Base-by-base conservation (phyloP, 2,113 vertebrate genomes). In the Motacilla alba region DNA sequence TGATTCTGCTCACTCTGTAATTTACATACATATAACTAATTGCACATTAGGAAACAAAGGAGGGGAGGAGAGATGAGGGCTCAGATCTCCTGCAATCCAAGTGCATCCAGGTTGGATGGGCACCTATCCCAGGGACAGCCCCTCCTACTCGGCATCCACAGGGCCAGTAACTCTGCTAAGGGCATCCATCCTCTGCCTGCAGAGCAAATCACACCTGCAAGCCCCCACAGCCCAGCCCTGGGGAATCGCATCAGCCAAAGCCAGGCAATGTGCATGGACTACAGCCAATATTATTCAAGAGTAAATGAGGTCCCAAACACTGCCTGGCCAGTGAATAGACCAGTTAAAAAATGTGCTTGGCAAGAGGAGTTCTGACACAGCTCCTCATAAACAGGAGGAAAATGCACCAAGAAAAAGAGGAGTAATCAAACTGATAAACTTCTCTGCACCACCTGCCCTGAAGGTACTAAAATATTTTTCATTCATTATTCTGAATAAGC, bases 151-250 rank as follows among this genome's bases (percentile, higher is more conserved):
- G 3, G 33, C 47, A 21, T 15, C 56, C 4, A 6, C 15, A 74
- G 53, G 49, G 41, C 73, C 43, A 73, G 56, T 28, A 64, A 28
- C 76, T 89, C 77, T 83, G 68, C 82, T 85, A 23, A 64, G 30
- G 64, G 69, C 58, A 37, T 83, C 52, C 82, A 89, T 60, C 49
- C 53, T 79, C 73, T 83, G 86, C 52, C 82, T 60, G 53, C 80
- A 85, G 53, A 95, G 94, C 46, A 82, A 95, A 96, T 75, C 87
- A 35, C 50, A 39, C 68, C 87, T 64, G 43, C 76, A 26, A n/a
- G 58, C 33, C 86, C 47, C 77, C 41, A 60, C 62, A 83, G 77
- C 56, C 44, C 52, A 73, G 78, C 82, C 82, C 80, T 35, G 53
- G 87, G 88, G 70, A 89, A 60, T 33, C 86, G 37, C 58, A 82